Base-by-base conservation (phyloP, 2,797 vertebrate species). In the Sphenodon punctatus region DNA sequence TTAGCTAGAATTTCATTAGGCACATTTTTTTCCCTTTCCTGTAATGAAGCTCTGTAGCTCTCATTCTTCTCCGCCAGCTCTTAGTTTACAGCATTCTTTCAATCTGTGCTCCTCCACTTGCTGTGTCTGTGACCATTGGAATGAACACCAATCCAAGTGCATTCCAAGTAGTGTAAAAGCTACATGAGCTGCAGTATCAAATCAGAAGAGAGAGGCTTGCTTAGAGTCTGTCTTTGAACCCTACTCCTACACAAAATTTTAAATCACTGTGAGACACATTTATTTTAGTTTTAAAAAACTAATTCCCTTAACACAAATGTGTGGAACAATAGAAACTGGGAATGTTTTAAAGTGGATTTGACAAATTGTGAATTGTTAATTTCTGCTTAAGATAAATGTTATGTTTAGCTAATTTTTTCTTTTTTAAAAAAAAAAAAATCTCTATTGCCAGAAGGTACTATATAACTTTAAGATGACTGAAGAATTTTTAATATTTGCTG, bases 401-500 rank as follows among this genome's bases (percentile, higher is more conserved):
- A 4, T 36, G 22, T 25, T 43, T 58, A 56, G 15, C 23, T 41
- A 2, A 77, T n/a, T n/a, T 88, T 88, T 69, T 9, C 72, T 61
- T 85, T 78, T 43, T 49, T 60, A 19, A 46, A 8, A 49, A 34
- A 46, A 65, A 46, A 65, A 85, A 42, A 75, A 69, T 19, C 55
- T 63, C 7, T 3, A 58, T 8, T 84, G 43, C 36, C 45, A 56
- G 12, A 65, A 70, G 34, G 67, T 49, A 8, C 12, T 39, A 2
- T 48, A 43, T 87, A 82, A 72, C 42, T 92, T 93, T 92, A 91
- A 88, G 4, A 16, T 80, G 72, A 93, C 82, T 87, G 84, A 95
- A 89, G 92, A 93, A 92, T 91, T 92, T 91, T 92, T 88, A 92
- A 86, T 94, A 94, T 92, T 95, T 94, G 53, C 84, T 78, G 53